These are phyloP conservation scores for Mixornis gularis DNA, from an alignment of 2,113 vertebrate species.

Conservation along the genomic window DNA sequence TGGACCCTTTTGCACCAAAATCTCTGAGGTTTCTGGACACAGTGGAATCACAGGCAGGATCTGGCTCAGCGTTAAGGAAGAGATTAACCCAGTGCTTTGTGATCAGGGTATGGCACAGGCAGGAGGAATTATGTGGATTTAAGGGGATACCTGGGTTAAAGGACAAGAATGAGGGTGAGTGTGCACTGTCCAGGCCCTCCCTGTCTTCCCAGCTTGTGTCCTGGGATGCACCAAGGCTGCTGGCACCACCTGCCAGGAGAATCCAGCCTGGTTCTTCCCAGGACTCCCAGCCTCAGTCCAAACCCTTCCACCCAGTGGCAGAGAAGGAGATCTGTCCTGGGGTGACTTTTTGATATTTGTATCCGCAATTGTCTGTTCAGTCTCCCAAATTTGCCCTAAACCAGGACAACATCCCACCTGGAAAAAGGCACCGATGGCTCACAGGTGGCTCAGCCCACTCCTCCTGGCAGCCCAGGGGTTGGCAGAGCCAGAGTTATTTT, in stretches of 20 bases:
- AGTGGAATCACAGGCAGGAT: background rate
- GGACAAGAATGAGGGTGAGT: background rate
- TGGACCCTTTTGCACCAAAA: background rate
- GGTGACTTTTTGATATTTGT: no score
- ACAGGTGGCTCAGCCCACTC: background rate
- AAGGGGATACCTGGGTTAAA: background rate
- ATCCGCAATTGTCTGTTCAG: no score
- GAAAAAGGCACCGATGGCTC: background rate
- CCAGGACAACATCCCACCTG: background rate
- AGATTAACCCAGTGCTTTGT: background rate
- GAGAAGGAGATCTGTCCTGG: background rate
- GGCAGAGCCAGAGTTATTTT: background rate
- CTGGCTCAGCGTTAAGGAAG: background rate
- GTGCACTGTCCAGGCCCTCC: rapidly evolving
- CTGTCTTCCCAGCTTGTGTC: background rate
- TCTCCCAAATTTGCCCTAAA: no score
- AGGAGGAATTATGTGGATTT: background rate
- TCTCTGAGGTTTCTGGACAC: background rate
- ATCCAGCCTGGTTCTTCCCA: background rate
- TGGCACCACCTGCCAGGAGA: rapidly evolving
- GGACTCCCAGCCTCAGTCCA: background rate
- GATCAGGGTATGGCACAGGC: background rate
- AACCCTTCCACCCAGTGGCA: rapidly evolving
- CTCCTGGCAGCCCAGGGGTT: background rate
- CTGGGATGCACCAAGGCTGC: background rate